phyloP scores from a whole-genome alignment of 2,797 vertebrate genomes.

The Enteromius thamalakanensis region DNA sequence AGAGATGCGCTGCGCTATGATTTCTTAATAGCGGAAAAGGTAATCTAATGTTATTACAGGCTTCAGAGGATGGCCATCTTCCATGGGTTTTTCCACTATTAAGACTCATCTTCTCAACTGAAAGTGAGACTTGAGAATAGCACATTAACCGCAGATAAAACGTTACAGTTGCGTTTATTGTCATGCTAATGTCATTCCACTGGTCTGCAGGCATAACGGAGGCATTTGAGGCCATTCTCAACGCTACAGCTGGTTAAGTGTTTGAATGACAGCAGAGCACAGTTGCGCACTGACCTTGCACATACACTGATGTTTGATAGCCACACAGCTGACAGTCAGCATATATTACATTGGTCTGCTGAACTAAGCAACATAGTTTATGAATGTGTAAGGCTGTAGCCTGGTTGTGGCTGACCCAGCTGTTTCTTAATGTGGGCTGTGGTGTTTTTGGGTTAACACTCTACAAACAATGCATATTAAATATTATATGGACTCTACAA shows the following conservation, averaged over 20 bases:
- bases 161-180: conserved; percentile 3
- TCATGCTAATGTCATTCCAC: background rate
- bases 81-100: conserved; percentile 3
- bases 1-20: conserved; percentile 91
- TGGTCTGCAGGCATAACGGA: background rate
- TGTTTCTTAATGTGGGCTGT: conserved; percentile 41
- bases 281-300: conserved; percentile 37
- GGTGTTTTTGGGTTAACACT: conserved; percentile 17
- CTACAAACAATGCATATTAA: background rate
- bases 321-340: conserved; percentile 15
- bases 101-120: background rate
- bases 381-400: conserved; percentile 8
- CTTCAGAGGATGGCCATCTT: conserved; percentile 28
- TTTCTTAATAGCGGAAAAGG: conserved; percentile 99
- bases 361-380: background rate
- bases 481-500: background rate
- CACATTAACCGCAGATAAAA: conserved; percentile 6
- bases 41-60: conserved; percentile 68
- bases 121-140: background rate
- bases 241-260: conserved; percentile 46
- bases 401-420: conserved; percentile 38
- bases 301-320: background rate
- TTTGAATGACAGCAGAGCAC: conserved; percentile 26
- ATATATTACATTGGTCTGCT: background rate
- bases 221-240: conserved; percentile 24